A percentile compares a stretch with the other conserved stretches of the same genome.
These are phyloP conservation scores for Thera obeliscata DNA, from an alignment of 2,888 invertebrate species.

Conservation along the genomic window DNA sequence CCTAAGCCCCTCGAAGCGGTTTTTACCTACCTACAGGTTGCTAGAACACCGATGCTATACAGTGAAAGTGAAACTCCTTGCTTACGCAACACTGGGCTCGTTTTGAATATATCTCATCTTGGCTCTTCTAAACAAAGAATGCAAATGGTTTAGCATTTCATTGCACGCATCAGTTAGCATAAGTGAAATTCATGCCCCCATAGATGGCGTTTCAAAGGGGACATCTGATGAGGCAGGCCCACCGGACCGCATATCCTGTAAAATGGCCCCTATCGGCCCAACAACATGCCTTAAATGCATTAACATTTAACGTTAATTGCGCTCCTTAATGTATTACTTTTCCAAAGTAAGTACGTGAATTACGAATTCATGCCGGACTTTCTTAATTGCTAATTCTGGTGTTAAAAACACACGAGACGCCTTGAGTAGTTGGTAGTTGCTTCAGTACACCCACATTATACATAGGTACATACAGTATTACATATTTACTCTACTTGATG, in stretches of 20 bases:
- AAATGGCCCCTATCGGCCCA: constrained; percentile 56
- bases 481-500: too few relatives aligned
- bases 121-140: constrained; percentile 34
- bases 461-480: too few relatives aligned
- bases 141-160: constrained; percentile 47
- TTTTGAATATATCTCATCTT: constrained; percentile 24
- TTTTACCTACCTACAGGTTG: constrained; percentile 54
- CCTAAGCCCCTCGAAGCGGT: constrained; percentile 61
- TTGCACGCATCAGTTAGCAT: constrained; percentile 69
- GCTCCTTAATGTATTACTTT: constrained; percentile 33
- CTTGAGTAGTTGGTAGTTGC: neutral
- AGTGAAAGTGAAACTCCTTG: constrained; percentile 64
- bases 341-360: neutral
- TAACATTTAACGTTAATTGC: constrained; percentile 51
- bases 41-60: constrained; percentile 55
- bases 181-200: constrained; percentile 70
- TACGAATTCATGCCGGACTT: neutral
- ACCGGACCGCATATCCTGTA: constrained; percentile 77
- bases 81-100: constrained; percentile 56
- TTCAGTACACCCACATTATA: too few relatives aligned
- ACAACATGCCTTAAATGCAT: constrained; percentile 56
- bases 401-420: neutral
- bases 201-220: constrained; percentile 71
- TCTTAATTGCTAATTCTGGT: neutral
- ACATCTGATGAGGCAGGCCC: constrained; percentile 68